A percentile compares a stretch with the other conserved stretches of the same genome.
Conservation (phyloP, 2,797 vertebrate genomes). For the Oreochromis mossambicus region DNA sequence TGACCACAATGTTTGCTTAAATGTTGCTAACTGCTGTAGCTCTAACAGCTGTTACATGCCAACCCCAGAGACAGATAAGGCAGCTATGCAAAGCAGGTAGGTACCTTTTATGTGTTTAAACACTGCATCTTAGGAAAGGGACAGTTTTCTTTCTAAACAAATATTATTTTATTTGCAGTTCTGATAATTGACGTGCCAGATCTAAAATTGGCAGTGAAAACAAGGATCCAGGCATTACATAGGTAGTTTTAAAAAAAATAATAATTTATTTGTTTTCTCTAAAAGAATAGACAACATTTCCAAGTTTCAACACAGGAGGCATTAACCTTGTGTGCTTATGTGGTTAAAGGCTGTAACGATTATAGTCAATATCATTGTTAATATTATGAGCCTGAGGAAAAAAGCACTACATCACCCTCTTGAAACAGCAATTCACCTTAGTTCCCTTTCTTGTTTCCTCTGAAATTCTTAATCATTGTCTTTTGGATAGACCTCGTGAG, state of each 20-base stretch:
- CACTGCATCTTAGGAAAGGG: not conserved
- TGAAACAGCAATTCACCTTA: not conserved
- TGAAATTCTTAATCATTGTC: not conserved
- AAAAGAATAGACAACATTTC: not conserved
- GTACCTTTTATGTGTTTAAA: not conserved
- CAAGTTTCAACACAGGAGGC: not conserved
- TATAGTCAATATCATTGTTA: not conserved
- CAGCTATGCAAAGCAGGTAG: slow-evolving; percentile 37
- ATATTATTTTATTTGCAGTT: not conserved
- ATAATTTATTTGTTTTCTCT: not conserved
- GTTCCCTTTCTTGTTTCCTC: slow-evolving; percentile 41
- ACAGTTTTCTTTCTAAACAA: not conserved
- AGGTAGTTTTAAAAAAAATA: rapidly evolving
- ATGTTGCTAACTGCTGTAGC: not conserved
- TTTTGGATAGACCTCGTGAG: slow-evolving; percentile 9
- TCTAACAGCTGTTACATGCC: slow-evolving; percentile 13
- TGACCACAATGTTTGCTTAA: not conserved
- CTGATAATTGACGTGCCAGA: not conserved
- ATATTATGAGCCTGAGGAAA: not conserved
- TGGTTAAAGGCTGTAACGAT: not conserved
- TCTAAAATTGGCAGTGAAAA: not conserved
- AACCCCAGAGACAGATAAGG: slow-evolving; percentile 20
- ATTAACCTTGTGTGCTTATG: not conserved
- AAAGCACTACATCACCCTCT: not conserved
- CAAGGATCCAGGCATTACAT: not conserved